These are phyloP conservation scores for Pseudorectes ferrugineus DNA, from an alignment of 2,113 vertebrate species.

Conservation along the genomic window DNA sequence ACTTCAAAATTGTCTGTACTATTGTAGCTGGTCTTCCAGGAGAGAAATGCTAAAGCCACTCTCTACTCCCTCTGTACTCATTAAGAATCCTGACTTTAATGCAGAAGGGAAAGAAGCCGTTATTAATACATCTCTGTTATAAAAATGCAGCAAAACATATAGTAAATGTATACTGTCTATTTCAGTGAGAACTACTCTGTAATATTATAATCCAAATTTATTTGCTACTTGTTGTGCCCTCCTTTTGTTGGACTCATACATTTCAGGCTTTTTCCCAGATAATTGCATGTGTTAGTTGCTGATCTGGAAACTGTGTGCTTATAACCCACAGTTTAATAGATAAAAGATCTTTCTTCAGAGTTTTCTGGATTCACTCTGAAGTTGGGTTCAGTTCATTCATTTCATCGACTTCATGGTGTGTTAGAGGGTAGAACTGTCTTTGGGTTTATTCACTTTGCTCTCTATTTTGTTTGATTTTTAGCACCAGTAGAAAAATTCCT, in stretches of 20 bases:
- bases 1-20: background rate
- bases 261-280: background rate
- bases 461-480: background rate
- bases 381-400: background rate
- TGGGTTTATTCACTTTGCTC: background rate
- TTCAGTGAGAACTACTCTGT: background rate
- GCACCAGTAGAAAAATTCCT: background rate
- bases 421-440: background rate
- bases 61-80: background rate
- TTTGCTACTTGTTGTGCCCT: background rate
- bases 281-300: fast-evolving
- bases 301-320: background rate
- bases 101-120: background rate
- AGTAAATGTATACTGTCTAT: background rate
- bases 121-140: background rate
- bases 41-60: background rate
- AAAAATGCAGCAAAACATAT: background rate
- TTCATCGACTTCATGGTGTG: background rate
- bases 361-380: background rate
- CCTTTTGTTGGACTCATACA: background rate
- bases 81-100: background rate
- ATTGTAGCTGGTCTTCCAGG: background rate
- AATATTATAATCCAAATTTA: background rate
- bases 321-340: background rate
- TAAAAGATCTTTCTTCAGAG: background rate